phyloP scores from a whole-genome alignment of 2,888 invertebrate species.

The Lampropteryx suffumata region DNA sequence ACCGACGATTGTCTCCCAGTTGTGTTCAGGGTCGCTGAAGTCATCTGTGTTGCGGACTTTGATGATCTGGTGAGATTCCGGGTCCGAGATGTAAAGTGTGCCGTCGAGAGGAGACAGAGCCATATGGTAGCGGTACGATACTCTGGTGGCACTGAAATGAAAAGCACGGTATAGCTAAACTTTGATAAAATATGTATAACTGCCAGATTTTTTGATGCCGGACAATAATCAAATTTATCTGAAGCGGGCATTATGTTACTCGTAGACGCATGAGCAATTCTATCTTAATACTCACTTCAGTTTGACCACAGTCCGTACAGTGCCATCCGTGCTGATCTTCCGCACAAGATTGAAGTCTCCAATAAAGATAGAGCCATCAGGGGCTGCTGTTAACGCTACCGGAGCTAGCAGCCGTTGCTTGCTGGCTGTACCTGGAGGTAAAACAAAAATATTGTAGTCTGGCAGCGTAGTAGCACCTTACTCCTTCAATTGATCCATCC shows the following conservation, averaged over 20 bases:
- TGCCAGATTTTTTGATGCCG: too few relatives aligned
- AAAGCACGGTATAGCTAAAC: not conserved
- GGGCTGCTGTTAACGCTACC: conserved; percentile 94
- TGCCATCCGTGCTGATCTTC: conserved; percentile 92
- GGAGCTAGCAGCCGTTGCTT: conserved; percentile 94
- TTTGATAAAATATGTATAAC: too few relatives aligned
- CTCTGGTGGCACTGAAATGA: conserved; percentile 90
- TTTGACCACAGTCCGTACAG: conserved; percentile 89
- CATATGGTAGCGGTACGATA: conserved; percentile 98
- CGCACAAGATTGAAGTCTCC: conserved; percentile 98
- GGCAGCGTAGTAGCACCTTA: not conserved
- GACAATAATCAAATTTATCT: too few relatives aligned
- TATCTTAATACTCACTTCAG: conserved; percentile 85
- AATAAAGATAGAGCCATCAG: conserved; percentile 96
- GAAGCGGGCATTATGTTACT: too few relatives aligned
- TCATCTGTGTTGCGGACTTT: conserved; percentile 92
- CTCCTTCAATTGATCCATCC: too few relatives aligned
- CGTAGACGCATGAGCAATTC: too few relatives aligned
- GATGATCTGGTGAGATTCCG: conserved; percentile 97
- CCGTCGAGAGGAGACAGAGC: conserved; percentile 97
- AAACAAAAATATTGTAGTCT: not conserved
- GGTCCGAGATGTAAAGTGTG: conserved; percentile 96
- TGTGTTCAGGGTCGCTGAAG: conserved; percentile 92
- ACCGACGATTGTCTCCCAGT: conserved; percentile 97
- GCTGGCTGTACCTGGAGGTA: conserved; percentile 87